phyloP scores from a whole-genome alignment of 2,888 invertebrate species.

The Trisateles emortualis region DNA sequence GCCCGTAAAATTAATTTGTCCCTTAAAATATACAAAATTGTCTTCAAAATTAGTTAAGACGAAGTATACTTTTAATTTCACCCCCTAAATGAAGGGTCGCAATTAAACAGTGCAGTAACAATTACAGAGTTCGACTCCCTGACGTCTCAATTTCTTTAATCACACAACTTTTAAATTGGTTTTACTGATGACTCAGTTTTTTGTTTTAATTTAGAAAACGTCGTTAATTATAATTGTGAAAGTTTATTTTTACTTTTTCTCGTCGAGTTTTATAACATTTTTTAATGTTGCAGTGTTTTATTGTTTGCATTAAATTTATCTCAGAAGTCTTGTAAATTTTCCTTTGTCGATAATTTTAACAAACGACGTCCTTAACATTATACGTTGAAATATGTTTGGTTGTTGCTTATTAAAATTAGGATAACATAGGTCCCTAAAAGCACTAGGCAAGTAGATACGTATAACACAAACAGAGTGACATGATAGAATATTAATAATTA shows the following conservation, averaged over 20 bases:
- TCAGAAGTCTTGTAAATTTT: too few species aligned
- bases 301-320: too few species aligned
- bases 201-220: conserved; percentile 42
- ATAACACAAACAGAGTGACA: too few species aligned
- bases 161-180: conserved; percentile 57
- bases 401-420: too few species aligned
- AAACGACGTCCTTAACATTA: too few species aligned
- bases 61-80: conserved; percentile 54
- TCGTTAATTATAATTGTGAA: conserved; percentile 32
- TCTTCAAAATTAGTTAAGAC: conserved; percentile 56
- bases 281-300: background rate
- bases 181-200: conserved; percentile 42
- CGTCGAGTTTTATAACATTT: conserved; percentile 3
- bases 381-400: too few species aligned
- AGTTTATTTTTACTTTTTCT: conserved; percentile 16
- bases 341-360: too few species aligned
- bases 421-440: too few species aligned
- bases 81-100: conserved; percentile 55
- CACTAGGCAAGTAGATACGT: too few species aligned
- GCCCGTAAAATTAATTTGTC: conserved; percentile 16
- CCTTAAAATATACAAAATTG: conserved; percentile 40
- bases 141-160: conserved; percentile 52
- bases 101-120: conserved; percentile 51
- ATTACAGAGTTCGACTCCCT: conserved; percentile 54
- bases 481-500: too few species aligned